Conservation (phyloP, 2,113 vertebrate genomes). For the Sylvietta virens region DNA sequence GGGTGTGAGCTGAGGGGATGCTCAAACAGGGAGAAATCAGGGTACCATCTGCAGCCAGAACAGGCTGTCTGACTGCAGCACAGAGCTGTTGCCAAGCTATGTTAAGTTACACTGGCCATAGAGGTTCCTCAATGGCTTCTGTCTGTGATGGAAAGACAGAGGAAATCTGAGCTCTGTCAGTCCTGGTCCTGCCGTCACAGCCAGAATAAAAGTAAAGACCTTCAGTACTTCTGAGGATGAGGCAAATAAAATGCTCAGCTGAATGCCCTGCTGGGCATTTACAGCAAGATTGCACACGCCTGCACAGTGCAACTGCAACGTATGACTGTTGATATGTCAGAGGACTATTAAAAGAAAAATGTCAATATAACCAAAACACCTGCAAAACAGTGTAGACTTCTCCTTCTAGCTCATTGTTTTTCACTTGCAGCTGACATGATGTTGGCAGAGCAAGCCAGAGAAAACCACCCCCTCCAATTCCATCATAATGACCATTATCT, state of each 20-base stretch:
- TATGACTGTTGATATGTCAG: neutral
- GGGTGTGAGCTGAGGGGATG: neutral
- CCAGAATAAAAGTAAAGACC: neutral
- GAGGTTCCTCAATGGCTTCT: neutral
- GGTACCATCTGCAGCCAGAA: constrained; percentile 49
- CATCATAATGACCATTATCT: neutral
- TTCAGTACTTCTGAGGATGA: neutral
- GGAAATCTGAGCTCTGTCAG: neutral
- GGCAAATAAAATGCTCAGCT: neutral
- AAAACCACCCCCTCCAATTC: neutral
- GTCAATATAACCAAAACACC: neutral
- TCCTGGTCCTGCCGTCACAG: neutral
- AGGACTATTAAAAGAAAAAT: neutral
- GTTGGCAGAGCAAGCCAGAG: neutral
- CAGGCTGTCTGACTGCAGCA: constrained; percentile 27
- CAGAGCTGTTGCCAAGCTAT: constrained; percentile 21
- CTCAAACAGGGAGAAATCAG: constrained; percentile 15
- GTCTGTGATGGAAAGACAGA: neutral
- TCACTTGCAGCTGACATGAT: neutral
- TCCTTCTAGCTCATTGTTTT: neutral
- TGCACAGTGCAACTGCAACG: neutral
- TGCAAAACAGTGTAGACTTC: neutral
- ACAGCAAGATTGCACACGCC: neutral
- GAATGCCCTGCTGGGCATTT: neutral
- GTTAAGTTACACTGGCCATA: neutral